Evolutionary conservation across 1,140 invertebrate genomes (phyloP).

Genomic region (Dendrolimus kikuchii): DNA sequence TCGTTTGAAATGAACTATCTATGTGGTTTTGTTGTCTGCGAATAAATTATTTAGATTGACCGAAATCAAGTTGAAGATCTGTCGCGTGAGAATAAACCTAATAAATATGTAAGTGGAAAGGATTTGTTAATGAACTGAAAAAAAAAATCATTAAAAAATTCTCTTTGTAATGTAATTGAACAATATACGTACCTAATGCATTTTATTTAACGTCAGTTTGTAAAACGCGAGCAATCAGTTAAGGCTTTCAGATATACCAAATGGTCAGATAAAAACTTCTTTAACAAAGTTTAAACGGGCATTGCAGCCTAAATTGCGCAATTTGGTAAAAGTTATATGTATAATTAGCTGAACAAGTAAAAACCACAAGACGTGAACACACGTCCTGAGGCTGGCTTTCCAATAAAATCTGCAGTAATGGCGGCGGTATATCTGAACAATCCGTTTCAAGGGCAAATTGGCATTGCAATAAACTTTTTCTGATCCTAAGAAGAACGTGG

Average conservation of each 20-base stretch:
- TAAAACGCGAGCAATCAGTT: no score
- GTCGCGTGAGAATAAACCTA: slow-evolving; percentile 48
- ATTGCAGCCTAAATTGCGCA: slow-evolving; percentile 33
- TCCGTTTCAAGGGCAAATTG: slow-evolving; percentile 22
- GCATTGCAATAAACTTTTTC: slow-evolving; percentile 20
- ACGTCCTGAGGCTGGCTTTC: slow-evolving; percentile 22
- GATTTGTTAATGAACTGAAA: slow-evolving; percentile 2
- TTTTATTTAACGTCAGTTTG: no score
- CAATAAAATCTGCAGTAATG: slow-evolving; percentile 34
- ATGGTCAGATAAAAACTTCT: no score
- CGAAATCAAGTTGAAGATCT: slow-evolving; percentile 30
- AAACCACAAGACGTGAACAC: slow-evolving; percentile 35
- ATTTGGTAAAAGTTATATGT: slow-evolving; percentile 47
- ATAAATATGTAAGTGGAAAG: slow-evolving; percentile 28
- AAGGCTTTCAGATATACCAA: no score
- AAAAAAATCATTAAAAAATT: no score
- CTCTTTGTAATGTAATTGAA: no score
- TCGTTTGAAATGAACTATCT: slow-evolving; percentile 39
- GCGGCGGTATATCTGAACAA: slow-evolving; percentile 23
- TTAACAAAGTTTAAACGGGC: slow-evolving; percentile 27
- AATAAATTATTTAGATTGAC: slow-evolving; percentile 48
- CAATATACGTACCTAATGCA: no score
- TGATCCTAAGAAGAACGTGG: not conserved
- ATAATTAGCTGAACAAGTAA: slow-evolving; percentile 33
- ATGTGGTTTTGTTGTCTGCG: slow-evolving; percentile 32